A percentile compares a stretch with the other conserved stretches of the same genome.
Conservation (phyloP, 2,888 invertebrate species). For the Boloria selene region DNA sequence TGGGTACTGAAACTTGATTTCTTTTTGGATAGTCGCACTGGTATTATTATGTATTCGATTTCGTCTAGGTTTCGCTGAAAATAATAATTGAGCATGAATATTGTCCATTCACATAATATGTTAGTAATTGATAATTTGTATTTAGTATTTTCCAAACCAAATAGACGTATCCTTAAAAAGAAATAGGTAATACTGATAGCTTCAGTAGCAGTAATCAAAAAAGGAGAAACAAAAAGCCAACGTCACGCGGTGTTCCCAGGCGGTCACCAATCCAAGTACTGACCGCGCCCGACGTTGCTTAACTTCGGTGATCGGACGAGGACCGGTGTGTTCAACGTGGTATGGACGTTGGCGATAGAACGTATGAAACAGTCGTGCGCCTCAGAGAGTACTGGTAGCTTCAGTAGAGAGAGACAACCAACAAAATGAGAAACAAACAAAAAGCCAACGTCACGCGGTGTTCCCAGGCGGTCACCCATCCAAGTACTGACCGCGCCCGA, state of each 20-base stretch:
- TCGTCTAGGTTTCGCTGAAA: slow-evolving; percentile 62
- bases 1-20: slow-evolving; percentile 59
- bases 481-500: slow-evolving; percentile 64
- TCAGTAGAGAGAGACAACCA: too few relatives aligned
- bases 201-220: too few relatives aligned
- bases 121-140: too few relatives aligned
- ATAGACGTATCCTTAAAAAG: background rate
- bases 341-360: slow-evolving; percentile 29
- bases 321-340: slow-evolving; percentile 40
- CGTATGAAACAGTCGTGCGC: too few relatives aligned
- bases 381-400: too few relatives aligned
- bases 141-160: background rate
- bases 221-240: slow-evolving; percentile 24
- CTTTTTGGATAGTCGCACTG: slow-evolving; percentile 59
- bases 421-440: background rate
- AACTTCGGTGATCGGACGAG: slow-evolving; percentile 50
- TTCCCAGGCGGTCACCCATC: slow-evolving; percentile 66
- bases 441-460: slow-evolving; percentile 45
- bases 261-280: slow-evolving; percentile 67
- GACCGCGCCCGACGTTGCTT: slow-evolving; percentile 60
- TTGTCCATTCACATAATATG: background rate
- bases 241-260: slow-evolving; percentile 55
- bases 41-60: slow-evolving; percentile 70
- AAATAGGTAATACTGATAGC: too few relatives aligned
- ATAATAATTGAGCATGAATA: background rate